Percentiles rank a stretch among this genome's conserved stretches.
These are phyloP conservation scores for Ochropacha duplaris DNA, from an alignment of 2,888 invertebrate genomes.

Conservation along the genomic window DNA sequence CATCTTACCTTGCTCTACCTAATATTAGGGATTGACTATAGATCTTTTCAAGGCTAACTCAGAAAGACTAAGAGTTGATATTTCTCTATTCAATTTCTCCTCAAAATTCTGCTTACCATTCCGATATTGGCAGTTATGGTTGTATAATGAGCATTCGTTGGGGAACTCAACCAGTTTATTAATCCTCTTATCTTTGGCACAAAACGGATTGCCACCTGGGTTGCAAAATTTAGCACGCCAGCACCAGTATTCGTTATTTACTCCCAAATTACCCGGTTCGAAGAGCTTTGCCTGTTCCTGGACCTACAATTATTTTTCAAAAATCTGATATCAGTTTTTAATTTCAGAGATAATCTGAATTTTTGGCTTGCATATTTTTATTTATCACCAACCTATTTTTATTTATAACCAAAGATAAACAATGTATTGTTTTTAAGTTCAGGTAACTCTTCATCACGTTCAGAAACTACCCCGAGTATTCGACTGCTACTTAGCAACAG, in stretches of 20 bases:
- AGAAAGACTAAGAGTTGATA: no score
- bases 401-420: no score
- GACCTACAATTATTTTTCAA: neutral
- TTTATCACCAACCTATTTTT: no score
- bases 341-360: neutral
- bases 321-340: neutral
- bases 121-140: conserved; percentile 47
- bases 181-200: conserved; percentile 43
- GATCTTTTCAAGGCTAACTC: no score
- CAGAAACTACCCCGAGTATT: no score
- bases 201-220: conserved; percentile 24
- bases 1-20: no score
- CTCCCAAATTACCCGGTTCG: conserved; percentile 22
- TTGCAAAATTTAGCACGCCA: conserved; percentile 51
- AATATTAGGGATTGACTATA: no score
- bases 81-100: no score
- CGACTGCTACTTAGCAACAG: no score
- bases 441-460: no score
- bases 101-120: conserved; percentile 50
- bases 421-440: no score
- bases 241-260: conserved; percentile 58
- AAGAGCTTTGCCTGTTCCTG: conserved; percentile 7
- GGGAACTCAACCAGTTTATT: conserved; percentile 33
- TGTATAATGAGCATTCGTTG: conserved; percentile 44
- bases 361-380: neutral